Percentiles rank a stretch among this genome's conserved stretches.
Conservation (phyloP, 2,888 invertebrate genomes). For the Blastobasis adustella region DNA sequence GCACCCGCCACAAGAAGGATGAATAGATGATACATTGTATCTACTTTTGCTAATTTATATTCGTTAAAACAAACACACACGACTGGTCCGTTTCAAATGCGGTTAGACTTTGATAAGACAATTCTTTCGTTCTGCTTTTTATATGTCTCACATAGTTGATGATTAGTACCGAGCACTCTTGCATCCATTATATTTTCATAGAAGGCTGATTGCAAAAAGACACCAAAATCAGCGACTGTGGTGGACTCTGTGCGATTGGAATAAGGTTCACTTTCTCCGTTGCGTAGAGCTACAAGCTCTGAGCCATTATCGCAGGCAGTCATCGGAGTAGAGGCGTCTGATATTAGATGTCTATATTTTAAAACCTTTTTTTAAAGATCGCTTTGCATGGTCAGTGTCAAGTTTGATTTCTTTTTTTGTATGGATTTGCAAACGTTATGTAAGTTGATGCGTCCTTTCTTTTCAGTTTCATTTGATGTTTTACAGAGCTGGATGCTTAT, state of each 20-base stretch:
- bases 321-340: conserved; percentile 40
- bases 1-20: conserved; percentile 28
- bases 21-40: conserved; percentile 30
- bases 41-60: conserved; percentile 30
- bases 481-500: too few relatives aligned
- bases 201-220: conserved; percentile 63
- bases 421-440: too few relatives aligned
- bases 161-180: conserved; percentile 50
- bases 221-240: conserved; percentile 1
- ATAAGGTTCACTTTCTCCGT: conserved; percentile 24
- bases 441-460: too few relatives aligned
- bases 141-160: conserved; percentile 63
- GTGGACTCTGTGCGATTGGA: conserved; percentile 10
- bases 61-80: conserved; percentile 20
- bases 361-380: conserved; percentile 1
- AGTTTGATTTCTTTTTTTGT: too few relatives aligned
- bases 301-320: conserved; percentile 53
- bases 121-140: conserved; percentile 55
- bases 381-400: too few relatives aligned
- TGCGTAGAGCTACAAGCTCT: not conserved
- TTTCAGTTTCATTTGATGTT: too few relatives aligned
- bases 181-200: conserved; percentile 70
- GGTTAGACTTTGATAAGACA: conserved; percentile 58
- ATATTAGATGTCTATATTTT: conserved; percentile 26
- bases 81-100: conserved; percentile 46